These are phyloP conservation scores for Grantiella picta DNA, from an alignment of 2,113 vertebrate species.

Conservation along the genomic window DNA sequence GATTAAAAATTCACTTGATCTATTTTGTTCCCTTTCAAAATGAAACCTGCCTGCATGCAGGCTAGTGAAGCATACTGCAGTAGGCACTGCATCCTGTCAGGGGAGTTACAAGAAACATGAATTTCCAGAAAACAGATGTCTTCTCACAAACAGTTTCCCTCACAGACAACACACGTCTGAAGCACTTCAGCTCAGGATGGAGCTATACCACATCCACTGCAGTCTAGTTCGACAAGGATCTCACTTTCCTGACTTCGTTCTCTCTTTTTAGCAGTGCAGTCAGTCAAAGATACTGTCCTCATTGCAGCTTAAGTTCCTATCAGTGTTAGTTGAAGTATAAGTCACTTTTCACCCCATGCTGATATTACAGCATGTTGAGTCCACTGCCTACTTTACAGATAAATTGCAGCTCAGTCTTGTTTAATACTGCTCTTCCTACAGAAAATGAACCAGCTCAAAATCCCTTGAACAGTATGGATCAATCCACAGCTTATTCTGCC, in stretches of 20 bases:
- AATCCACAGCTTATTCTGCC: neutral
- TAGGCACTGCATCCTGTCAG: neutral
- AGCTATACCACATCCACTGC: neutral
- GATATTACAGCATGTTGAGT: neutral
- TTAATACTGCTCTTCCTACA: neutral
- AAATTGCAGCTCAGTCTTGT: neutral
- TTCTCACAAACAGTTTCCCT: neutral
- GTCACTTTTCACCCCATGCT: neutral
- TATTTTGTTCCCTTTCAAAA: neutral
- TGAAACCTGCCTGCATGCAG: neutral
- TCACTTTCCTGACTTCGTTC: neutral
- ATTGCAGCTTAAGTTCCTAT: neutral
- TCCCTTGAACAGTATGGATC: neutral
- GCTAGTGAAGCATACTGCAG: neutral
- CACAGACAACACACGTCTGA: fast-evolving
- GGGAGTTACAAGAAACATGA: neutral
- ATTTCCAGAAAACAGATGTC: neutral
- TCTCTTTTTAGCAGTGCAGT: neutral
- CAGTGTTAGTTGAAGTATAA: neutral
- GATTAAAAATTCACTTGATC: neutral
- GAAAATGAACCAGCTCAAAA: neutral
- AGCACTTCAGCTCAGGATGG: neutral
- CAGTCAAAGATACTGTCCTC: neutral
- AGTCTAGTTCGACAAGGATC: neutral
- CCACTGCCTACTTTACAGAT: neutral